phyloP scores from a whole-genome alignment of 2,888 invertebrate genomes.

The Copidosoma aretas region DNA sequence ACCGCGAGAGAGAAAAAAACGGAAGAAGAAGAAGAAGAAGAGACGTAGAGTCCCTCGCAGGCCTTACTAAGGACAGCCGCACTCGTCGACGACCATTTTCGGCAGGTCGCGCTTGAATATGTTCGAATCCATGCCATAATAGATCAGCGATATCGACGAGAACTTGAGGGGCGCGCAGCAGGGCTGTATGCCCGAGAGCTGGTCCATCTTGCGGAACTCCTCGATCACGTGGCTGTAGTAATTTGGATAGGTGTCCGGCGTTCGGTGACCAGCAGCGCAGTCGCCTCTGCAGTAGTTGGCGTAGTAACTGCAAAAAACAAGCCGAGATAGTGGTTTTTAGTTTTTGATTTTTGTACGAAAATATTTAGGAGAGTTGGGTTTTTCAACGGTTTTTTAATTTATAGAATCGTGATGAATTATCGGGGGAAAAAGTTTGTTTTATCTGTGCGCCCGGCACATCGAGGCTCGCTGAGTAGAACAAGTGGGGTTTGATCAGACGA shows the following conservation, averaged over 20 bases:
- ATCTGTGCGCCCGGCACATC: too few relatives aligned
- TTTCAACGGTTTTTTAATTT: too few relatives aligned
- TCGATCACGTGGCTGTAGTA: constrained; percentile 92
- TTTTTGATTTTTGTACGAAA: too few relatives aligned
- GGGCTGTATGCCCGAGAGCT: constrained; percentile 80
- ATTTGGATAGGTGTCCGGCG: constrained; percentile 82
- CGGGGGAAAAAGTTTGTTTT: too few relatives aligned
- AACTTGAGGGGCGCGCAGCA: constrained; percentile 93
- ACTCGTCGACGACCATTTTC: constrained; percentile 96
- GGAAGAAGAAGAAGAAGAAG: too few relatives aligned
- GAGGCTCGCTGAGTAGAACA: too few relatives aligned
- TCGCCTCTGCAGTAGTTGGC: constrained; percentile 94
- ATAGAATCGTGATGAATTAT: too few relatives aligned
- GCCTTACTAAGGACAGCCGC: constrained; percentile 82
- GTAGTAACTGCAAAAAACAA: constrained; percentile 69
- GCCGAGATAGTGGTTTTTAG: too few relatives aligned
- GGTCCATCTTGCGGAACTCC: constrained; percentile 81
- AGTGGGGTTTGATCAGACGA: too few relatives aligned
- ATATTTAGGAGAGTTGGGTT: too few relatives aligned
- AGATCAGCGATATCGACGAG: constrained; percentile 90
- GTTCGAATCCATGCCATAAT: constrained; percentile 87
- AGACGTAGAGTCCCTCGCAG: too few relatives aligned
- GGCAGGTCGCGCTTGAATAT: constrained; percentile 93
- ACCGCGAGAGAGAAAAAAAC: background rate
- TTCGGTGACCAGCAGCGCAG: constrained; percentile 78